Evolutionary conservation across 2,113 vertebrate genomes (phyloP), one percentile per base, ranked within the genome.

Genomic region (Phrynocephalus versicolor): DNA sequence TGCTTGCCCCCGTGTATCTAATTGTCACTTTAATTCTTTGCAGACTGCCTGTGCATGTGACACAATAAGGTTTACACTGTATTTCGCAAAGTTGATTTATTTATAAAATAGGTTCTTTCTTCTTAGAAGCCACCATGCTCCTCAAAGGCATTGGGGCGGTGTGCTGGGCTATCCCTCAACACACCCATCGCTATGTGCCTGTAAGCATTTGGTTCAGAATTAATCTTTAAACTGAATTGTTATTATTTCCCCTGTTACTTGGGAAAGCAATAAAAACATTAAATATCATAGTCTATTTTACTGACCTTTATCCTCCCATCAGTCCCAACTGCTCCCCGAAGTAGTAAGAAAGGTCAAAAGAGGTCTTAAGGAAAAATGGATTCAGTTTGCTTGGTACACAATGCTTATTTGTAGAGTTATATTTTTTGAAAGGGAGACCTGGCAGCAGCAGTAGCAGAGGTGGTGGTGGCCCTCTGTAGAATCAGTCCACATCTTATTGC

Each of bases 271-370:
- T 19, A 86, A 84, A 81, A 91, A 90, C 85, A 90, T 6, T 51
- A 67, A 18, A 18, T 19, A 74, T 87, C 64, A 62, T 81, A 70
- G 84, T 60, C 81, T 87, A 23, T 89, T 85, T 92, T 92, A 91
- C 89, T 90, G 85, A 89, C 86, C 87, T 88, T 84, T 88, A 88
- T 67, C 78, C 65, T 85, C 60, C 64, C 69, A 71, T 85, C 79
- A 87, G 80, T 27, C 65, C 91, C 89, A 86, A 71, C 71, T 88
- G 74, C 85, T 93, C 89, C 85, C 81, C 84, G 87, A 89, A 94
- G 85, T 85, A 88, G 78, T 91, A 89, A 90, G 88, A 91, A 92
- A 91, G 92, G 89, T 93, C 88, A 85, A 84, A 81, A 84, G 84
- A 81, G 79, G n/a, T 73, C 92, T 88, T 75, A 67, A 39, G 90